Conservation (phyloP, 2,113 vertebrate genomes). For the Rhabdomys dilectus region DNA sequence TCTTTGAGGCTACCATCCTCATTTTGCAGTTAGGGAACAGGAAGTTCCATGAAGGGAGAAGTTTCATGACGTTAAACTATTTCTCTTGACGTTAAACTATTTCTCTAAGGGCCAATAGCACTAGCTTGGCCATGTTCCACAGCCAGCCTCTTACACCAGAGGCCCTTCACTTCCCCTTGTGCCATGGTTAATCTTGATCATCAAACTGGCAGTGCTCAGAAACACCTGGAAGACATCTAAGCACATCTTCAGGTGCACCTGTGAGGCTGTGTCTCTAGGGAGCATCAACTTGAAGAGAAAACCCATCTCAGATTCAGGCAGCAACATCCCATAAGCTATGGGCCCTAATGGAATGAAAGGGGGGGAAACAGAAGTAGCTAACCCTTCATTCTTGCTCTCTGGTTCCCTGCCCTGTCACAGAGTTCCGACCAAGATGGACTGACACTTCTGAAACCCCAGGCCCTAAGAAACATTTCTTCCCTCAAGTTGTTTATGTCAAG, state of each 20-base stretch:
- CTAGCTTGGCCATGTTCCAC: not conserved
- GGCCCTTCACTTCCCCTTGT: not conserved
- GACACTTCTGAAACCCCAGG: not conserved
- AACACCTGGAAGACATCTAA: not conserved
- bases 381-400: not conserved
- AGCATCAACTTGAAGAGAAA: not conserved
- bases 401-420: not conserved
- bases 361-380: too few relatives aligned
- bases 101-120: slow-evolving; percentile 13
- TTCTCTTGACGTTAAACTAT: not conserved
- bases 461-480: not conserved
- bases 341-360: not conserved
- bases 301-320: not conserved
- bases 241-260: not conserved
- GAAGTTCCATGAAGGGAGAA: not conserved
- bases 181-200: not conserved
- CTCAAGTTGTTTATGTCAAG: not conserved
- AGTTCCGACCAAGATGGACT: not conserved
- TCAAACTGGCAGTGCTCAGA: not conserved
- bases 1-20: not conserved
- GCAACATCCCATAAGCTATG: not conserved
- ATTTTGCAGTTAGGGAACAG: not conserved
- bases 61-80: not conserved
- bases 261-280: not conserved
- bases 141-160: not conserved